Conservation (phyloP, 2,113 vertebrate species). For the Dryoscopus gambensis region DNA sequence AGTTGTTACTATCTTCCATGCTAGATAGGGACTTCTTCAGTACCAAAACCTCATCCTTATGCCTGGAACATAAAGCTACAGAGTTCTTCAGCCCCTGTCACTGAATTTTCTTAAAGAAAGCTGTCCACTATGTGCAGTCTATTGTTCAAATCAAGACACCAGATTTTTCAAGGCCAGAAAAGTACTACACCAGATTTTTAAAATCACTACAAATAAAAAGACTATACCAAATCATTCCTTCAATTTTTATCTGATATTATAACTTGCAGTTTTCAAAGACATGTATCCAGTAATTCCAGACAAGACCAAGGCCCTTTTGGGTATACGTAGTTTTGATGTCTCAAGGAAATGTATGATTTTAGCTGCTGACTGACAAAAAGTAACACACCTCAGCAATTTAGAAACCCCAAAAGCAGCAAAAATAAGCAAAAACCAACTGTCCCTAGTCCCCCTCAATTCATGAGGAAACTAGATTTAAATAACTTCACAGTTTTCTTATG, state of each 20-base stretch:
- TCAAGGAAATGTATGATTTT: background rate
- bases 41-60: background rate
- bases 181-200: background rate
- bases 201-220: background rate
- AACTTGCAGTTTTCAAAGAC: background rate
- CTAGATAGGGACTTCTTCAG: background rate
- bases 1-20: background rate
- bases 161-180: background rate
- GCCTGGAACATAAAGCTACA: background rate
- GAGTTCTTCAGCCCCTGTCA: background rate
- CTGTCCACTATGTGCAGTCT: background rate
- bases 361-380: background rate
- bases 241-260: background rate
- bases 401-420: background rate
- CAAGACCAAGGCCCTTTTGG: background rate
- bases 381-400: background rate
- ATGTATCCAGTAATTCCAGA: background rate
- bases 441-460: fast-evolving
- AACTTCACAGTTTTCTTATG: background rate
- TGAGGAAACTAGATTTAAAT: background rate
- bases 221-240: background rate
- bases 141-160: background rate
- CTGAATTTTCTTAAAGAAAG: background rate
- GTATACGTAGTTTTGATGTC: background rate
- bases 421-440: background rate